A percentile compares a stretch with the other conserved stretches of the same genome.
These are phyloP conservation scores for Cryptophagus acutangulus DNA, from an alignment of 2,888 invertebrate genomes.

Conservation along the genomic window DNA sequence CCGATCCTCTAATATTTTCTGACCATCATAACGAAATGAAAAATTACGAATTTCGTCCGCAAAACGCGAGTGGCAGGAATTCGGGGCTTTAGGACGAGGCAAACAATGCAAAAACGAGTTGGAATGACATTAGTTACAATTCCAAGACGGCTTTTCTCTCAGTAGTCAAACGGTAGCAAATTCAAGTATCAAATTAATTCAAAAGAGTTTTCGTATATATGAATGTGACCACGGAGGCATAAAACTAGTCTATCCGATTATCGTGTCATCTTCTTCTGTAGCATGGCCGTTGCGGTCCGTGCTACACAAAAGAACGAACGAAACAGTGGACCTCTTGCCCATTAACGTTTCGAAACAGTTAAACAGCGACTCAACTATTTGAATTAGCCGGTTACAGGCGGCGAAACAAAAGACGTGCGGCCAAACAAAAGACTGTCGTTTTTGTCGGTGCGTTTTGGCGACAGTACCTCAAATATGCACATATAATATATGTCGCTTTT, in stretches of 20 bases:
- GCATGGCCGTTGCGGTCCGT: too few relatives aligned
- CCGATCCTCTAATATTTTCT: too few relatives aligned
- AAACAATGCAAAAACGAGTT: slow-evolving; percentile 19
- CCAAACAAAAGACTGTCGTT: slow-evolving; percentile 39
- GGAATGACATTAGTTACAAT: slow-evolving; percentile 26
- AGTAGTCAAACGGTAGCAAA: slow-evolving; percentile 27
- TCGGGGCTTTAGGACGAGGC: not conserved
- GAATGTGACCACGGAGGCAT: slow-evolving; percentile 21
- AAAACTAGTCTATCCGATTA: too few relatives aligned
- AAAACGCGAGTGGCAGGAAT: not conserved
- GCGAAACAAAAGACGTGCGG: slow-evolving; percentile 43
- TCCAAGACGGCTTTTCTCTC: slow-evolving; percentile 17
- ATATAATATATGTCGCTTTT: slow-evolving; percentile 29
- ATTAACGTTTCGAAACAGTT: slow-evolving; percentile 38
- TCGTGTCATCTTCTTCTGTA: too few relatives aligned
- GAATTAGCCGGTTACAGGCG: slow-evolving; percentile 42
- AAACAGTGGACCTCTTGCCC: slow-evolving; percentile 19
- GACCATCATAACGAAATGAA: too few relatives aligned
- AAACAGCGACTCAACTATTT: slow-evolving; percentile 39
- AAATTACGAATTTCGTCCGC: slow-evolving; percentile 1
- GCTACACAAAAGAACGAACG: too few relatives aligned
- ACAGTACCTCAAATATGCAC: slow-evolving; percentile 40
- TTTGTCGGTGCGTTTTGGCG: slow-evolving; percentile 40
- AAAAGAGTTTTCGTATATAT: too few relatives aligned
- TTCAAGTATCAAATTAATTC: slow-evolving; percentile 31